Evolutionary conservation across 2,797 vertebrate species (phyloP).

Genomic region (Mormyrus hasselquistii): DNA sequence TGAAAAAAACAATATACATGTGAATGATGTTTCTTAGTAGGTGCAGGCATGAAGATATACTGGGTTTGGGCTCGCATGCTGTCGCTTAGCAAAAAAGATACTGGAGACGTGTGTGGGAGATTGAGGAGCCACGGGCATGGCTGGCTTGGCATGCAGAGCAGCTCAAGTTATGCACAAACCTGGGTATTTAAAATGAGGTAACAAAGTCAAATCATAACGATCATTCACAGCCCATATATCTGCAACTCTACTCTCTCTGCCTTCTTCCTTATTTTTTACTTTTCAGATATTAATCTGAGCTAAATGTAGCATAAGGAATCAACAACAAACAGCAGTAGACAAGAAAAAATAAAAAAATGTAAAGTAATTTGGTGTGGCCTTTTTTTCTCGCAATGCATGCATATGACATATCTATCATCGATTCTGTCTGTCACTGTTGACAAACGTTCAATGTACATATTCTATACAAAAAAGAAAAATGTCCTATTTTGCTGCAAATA

Average conservation of each 20-base stretch:
- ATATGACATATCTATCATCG: not conserved
- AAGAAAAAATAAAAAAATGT: conserved; percentile 47
- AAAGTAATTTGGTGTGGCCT: not conserved
- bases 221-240: not conserved
- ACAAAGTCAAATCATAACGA: not conserved
- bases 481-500: not conserved
- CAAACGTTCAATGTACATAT: not conserved
- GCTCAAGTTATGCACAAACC: conserved; percentile 47
- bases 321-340: conserved; percentile 59
- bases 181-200: not conserved
- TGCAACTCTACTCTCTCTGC: conserved; percentile 18
- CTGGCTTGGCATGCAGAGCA: conserved; percentile 59
- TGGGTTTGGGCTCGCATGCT: not conserved
- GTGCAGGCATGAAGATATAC: not conserved
- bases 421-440: not conserved
- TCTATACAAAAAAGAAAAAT: not conserved
- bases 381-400: not conserved
- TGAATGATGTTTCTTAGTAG: not conserved
- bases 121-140: conserved; percentile 29
- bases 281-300: conserved; percentile 59
- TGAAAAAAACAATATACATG: not conserved
- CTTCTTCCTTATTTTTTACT: conserved; percentile 56
- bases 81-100: conserved; percentile 17
- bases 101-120: conserved; percentile 1
- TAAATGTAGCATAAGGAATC: conserved; percentile 66